These are phyloP conservation scores for Phodopus roborovskii DNA, from an alignment of 2,113 vertebrate genomes.

Conservation along the genomic window DNA sequence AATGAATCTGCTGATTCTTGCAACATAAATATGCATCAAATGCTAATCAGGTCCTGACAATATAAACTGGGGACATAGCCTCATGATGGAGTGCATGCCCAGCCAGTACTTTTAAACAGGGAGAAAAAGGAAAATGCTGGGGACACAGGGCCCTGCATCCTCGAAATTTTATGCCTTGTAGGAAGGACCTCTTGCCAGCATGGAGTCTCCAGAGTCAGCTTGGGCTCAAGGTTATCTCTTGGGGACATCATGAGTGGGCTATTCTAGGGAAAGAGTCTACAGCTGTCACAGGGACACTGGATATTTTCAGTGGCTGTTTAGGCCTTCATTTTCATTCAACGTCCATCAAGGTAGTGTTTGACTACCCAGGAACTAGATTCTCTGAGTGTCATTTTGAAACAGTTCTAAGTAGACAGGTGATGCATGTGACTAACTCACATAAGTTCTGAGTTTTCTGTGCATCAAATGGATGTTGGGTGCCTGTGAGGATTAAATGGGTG, in stretches of 20 bases:
- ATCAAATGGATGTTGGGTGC: not conserved
- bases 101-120: too few species aligned
- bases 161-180: not conserved
- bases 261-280: not conserved
- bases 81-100: not conserved
- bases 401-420: not conserved
- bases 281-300: not conserved
- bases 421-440: not conserved
- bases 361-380: not conserved
- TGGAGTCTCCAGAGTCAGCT: not conserved
- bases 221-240: not conserved
- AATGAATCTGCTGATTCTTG: not conserved
- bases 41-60: not conserved
- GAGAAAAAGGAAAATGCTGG: too few species aligned
- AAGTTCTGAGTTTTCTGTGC: constrained; percentile 4
- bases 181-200: not conserved
- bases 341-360: not conserved
- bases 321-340: not conserved
- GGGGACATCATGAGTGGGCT: not conserved
- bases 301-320: not conserved
- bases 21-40: rapidly evolving
- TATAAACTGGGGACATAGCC: not conserved
- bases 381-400: constrained; percentile 4
- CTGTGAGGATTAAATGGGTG: not conserved
- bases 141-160: not conserved